Conservation (phyloP, 2,888 invertebrate genomes). For the Amphipoea oculea region DNA sequence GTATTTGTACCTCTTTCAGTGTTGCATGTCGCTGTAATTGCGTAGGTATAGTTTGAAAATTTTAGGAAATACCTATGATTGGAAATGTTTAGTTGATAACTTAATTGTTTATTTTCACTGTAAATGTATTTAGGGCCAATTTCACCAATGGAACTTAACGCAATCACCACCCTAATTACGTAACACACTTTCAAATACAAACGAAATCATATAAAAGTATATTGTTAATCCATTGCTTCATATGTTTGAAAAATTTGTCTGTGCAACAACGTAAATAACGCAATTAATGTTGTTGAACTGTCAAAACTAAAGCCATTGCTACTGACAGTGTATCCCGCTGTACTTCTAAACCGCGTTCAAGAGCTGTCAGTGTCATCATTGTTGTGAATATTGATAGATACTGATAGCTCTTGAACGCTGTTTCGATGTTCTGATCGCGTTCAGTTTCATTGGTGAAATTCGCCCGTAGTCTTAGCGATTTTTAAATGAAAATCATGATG, state of each 20-base stretch:
- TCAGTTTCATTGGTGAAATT: not conserved
- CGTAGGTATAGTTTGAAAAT: not conserved
- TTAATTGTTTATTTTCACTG: conserved; percentile 24
- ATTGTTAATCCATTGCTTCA: too few relatives aligned
- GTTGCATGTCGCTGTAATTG: conserved; percentile 48
- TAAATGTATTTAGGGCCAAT: not conserved
- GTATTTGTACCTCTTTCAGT: conserved; percentile 39
- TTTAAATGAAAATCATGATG: not conserved
- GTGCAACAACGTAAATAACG: too few relatives aligned
- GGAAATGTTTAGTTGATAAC: conserved; percentile 20
- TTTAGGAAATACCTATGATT: conserved; percentile 26
- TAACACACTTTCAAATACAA: too few relatives aligned
- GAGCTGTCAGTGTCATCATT: not conserved
- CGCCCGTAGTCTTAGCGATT: not conserved
- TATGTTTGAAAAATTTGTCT: too few relatives aligned
- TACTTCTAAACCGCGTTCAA: not conserved
- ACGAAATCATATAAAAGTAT: too few relatives aligned
- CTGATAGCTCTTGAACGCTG: not conserved
- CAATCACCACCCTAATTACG: not conserved
- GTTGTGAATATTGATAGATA: not conserved
- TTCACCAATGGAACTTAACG: too few relatives aligned
- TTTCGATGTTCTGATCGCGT: too few relatives aligned
- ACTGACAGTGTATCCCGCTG: too few relatives aligned
- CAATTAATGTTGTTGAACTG: too few relatives aligned
- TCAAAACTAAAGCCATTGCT: too few relatives aligned